phyloP scores from a whole-genome alignment of 1,140 invertebrate genomes.

The Hesperophylax magnus region DNA sequence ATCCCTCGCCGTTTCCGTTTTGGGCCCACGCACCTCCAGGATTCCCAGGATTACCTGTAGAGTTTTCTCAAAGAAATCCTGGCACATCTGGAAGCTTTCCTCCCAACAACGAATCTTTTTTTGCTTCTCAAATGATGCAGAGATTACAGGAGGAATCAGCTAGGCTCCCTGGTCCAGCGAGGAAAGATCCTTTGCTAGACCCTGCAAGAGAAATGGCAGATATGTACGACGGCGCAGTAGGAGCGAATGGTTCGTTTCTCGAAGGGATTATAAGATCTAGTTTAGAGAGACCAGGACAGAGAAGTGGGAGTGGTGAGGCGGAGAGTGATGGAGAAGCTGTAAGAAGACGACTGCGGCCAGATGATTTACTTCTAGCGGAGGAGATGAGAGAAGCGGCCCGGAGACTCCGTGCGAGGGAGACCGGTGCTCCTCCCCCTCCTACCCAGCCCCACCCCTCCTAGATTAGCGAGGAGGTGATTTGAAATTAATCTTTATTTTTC shows the following conservation, averaged over 20 bases:
- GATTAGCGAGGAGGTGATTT: not conserved
- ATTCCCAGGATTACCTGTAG: slow-evolving; percentile 70
- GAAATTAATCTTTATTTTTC: slow-evolving; percentile 14
- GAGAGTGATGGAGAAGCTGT: slow-evolving; percentile 59
- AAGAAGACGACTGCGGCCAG: slow-evolving; percentile 63
- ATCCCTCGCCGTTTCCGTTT: slow-evolving; percentile 74
- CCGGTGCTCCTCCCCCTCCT: slow-evolving; percentile 33
- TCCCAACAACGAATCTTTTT: slow-evolving; percentile 76
- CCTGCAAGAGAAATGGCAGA: slow-evolving; percentile 74
- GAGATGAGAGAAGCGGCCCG: slow-evolving; percentile 73
- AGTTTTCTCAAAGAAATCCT: slow-evolving; percentile 66
- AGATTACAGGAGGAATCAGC: slow-evolving; percentile 79
- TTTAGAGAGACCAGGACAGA: slow-evolving; percentile 75
- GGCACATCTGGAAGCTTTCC: slow-evolving; percentile 68
- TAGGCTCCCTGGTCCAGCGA: slow-evolving; percentile 64
- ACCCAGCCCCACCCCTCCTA: slow-evolving; percentile 45
- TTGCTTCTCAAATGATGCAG: slow-evolving; percentile 86
- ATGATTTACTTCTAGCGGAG: slow-evolving; percentile 68
- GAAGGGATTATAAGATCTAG: slow-evolving; percentile 87
- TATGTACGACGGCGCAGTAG: slow-evolving; percentile 73
- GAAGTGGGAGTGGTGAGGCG: slow-evolving; percentile 60
- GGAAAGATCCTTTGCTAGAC: slow-evolving; percentile 64
- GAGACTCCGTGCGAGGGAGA: slow-evolving; percentile 65
- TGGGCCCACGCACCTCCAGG: slow-evolving; percentile 68
- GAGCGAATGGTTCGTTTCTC: slow-evolving; percentile 81